These are phyloP conservation scores for Cryptus viduatorius DNA, from an alignment of 2,888 invertebrate genomes.

Conservation along the genomic window DNA sequence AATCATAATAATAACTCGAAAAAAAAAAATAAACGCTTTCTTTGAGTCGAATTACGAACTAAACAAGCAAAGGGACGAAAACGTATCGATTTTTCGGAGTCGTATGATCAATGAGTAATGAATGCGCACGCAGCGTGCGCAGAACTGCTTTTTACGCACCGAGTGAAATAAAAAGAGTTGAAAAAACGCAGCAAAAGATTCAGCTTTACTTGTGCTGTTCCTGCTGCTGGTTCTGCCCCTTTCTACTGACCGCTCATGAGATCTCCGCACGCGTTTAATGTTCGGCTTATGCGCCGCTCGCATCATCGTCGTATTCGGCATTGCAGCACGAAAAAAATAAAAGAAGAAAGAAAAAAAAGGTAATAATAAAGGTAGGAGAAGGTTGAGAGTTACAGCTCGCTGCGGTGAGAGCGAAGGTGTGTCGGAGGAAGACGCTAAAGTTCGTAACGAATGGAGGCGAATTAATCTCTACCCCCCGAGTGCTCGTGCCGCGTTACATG, in stretches of 20 bases:
- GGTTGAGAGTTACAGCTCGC: constrained; percentile 3
- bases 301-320: constrained; percentile 13
- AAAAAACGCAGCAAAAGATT: not conserved
- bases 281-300: not conserved
- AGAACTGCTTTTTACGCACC: too few species aligned
- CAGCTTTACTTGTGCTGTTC: too few species aligned
- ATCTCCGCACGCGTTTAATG: constrained; percentile 10
- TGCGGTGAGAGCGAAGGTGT: constrained; percentile 26
- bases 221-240: not conserved
- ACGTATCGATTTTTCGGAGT: too few species aligned
- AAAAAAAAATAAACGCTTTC: too few species aligned
- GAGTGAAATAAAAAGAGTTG: not conserved
- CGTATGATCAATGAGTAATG: too few species aligned
- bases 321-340: constrained; percentile 11
- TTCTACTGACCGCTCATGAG: not conserved
- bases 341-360: constrained; percentile 17
- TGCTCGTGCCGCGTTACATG: constrained; percentile 54
- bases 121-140: too few species aligned
- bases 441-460: constrained; percentile 65
- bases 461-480: constrained; percentile 62
- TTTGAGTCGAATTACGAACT: too few species aligned
- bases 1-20: too few species aligned
- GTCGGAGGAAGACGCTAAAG: constrained; percentile 55
- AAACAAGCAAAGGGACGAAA: too few species aligned
- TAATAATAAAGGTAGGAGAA: constrained; percentile 9